These are phyloP conservation scores for Cephus nigrinus DNA, from an alignment of 2,888 invertebrate genomes.

Conservation along the genomic window DNA sequence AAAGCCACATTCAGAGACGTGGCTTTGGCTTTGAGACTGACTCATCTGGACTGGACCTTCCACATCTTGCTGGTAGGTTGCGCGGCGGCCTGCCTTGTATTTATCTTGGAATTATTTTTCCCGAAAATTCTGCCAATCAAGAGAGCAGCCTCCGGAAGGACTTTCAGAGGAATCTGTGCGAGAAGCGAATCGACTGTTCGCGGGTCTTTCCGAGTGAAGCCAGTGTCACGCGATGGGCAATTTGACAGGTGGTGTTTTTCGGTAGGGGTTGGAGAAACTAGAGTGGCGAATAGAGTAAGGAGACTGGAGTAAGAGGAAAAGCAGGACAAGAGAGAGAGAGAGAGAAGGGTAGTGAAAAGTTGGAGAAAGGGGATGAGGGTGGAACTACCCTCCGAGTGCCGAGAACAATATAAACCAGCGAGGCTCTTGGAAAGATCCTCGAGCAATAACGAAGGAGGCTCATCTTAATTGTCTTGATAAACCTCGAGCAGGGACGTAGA, in stretches of 20 bases:
- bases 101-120: neutral
- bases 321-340: no score
- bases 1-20: neutral
- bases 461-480: slow-evolving; percentile 5
- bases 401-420: slow-evolving; percentile 1
- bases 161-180: no score
- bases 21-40: neutral
- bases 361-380: neutral
- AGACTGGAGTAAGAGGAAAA: no score
- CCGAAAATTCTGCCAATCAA: neutral
- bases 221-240: no score
- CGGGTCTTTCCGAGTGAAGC: no score
- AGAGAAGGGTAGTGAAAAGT: neutral
- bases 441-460: slow-evolving; percentile 4
- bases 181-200: no score
- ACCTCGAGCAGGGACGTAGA: neutral
- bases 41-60: neutral
- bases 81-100: neutral
- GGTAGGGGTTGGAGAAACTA: no score
- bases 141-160: no score
- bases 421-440: neutral
- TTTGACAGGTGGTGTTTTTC: no score
- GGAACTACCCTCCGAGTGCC: no score
- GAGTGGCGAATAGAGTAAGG: no score
- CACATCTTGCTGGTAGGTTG: neutral